Base-by-base conservation (phyloP, 2,888 invertebrate genomes). In the Pecten maximus region DNA sequence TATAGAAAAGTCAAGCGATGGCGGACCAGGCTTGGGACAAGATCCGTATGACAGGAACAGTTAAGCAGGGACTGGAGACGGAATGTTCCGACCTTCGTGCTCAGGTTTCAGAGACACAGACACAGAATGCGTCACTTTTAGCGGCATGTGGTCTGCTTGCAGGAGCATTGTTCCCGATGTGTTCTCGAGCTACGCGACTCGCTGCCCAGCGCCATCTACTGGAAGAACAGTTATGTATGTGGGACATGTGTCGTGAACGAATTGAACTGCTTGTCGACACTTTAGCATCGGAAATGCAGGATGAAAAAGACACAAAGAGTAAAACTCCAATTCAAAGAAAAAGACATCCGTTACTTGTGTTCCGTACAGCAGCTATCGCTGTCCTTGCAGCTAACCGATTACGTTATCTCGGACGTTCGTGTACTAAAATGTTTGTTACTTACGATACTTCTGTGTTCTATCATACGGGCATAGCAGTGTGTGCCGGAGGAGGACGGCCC, bases 11-110 rank as follows among this genome's bases (percentile, higher is more conserved):
- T 88, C 96, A 96, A 91, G 94, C 94, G 35, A 93, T 96, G 90
- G 96, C 96, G 28, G 96, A 96, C 90, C 96, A 96, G 90, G 96
- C 96, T 0, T 96, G 96, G 96, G 96, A 96, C 93, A 96, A 96
- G 92, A 94, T 96, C 35, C 92, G 95, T 28, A 93, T 94, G 48
- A 95, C 96, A 6, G 95, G 95, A 19, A 93, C 92, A 44, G 93
- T 96, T 10, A 95, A 96, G 90, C 95, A 96, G 87, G 96, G 95
- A 0, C 93, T 96, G n/a, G 96, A 96, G 92, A 90, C 95, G 0
- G 96, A 96, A 90, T 95, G 95, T 89, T 91, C 92, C 2, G 94
- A 96, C 40, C 94, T 96, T 0, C 95, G 95, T 44, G 92, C 88
- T 16, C 94, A 94, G 88, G 91, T 96, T n/a, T 89, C 92, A 3